Conservation (phyloP, 2,797 vertebrate species). For the Mormyrops attenuatus region DNA sequence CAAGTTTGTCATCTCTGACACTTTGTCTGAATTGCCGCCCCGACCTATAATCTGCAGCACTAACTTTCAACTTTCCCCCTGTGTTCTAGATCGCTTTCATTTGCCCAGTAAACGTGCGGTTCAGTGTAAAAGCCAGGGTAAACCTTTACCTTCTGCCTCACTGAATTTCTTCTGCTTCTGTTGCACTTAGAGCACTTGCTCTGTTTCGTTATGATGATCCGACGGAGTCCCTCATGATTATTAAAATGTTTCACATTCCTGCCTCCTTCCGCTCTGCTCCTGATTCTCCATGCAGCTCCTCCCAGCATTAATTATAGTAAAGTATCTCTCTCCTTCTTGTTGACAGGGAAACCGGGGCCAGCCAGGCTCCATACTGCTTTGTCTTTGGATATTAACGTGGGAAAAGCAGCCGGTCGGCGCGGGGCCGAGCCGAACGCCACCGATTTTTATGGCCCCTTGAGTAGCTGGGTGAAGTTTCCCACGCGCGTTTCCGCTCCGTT, state of each 20-base stretch:
- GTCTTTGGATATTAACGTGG: neutral
- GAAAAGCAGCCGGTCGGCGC: neutral
- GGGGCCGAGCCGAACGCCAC: neutral
- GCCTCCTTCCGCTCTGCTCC: neutral
- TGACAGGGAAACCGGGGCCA: neutral
- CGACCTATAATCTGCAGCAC: neutral
- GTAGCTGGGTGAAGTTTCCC: neutral
- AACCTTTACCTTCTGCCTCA: neutral
- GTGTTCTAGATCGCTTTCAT: neutral
- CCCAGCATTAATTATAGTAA: neutral
- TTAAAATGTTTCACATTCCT: neutral
- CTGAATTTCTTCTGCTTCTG: neutral
- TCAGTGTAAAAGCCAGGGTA: neutral
- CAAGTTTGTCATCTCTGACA: neutral
- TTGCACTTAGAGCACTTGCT: neutral
- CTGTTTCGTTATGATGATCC: neutral
- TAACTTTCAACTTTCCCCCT: neutral
- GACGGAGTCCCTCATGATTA: neutral
- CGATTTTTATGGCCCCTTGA: neutral
- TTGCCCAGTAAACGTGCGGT: neutral
- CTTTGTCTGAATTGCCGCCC: neutral
- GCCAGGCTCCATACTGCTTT: neutral
- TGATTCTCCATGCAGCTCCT: neutral
- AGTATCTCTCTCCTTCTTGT: neutral
- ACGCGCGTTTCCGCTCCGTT: neutral